These are phyloP conservation scores for Drosophila eugracilis DNA, from an alignment of 1,140 invertebrate genomes.

Conservation along the genomic window DNA sequence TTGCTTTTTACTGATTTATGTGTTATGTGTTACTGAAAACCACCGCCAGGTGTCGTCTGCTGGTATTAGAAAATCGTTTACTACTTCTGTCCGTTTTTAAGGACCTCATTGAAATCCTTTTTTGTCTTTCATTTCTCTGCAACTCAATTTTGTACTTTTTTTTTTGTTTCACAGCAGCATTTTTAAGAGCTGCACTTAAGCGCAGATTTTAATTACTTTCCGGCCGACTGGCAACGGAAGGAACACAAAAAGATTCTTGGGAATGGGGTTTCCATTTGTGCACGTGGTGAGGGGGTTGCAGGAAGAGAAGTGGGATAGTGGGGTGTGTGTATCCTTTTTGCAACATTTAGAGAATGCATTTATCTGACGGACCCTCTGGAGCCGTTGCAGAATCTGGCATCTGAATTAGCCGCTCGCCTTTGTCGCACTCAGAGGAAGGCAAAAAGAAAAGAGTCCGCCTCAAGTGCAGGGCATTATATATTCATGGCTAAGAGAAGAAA, in stretches of 20 bases:
- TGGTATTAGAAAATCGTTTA: too few species aligned
- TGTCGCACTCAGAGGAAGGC: conserved; percentile 40
- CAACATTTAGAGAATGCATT: conserved; percentile 78
- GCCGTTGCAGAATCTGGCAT: conserved; percentile 44
- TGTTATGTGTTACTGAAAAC: neutral
- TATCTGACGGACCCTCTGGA: conserved; percentile 58
- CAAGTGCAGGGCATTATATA: conserved; percentile 81
- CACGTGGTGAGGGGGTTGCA: neutral
- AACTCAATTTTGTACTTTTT: conserved; percentile 5
- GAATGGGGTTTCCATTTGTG: conserved; percentile 15
- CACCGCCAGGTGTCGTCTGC: conserved; percentile 10
- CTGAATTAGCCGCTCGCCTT: conserved; percentile 75
- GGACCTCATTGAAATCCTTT: conserved; percentile 3
- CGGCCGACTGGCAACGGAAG: conserved; percentile 77
- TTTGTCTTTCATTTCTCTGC: conserved; percentile 18
- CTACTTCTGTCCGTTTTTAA: conserved; percentile 21
- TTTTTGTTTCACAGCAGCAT: conserved; percentile 36
- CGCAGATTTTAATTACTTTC: conserved; percentile 83
- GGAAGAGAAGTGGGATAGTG: neutral
- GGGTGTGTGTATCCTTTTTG: conserved; percentile 50
- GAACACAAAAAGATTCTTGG: conserved; percentile 32
- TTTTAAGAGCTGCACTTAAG: conserved; percentile 77
- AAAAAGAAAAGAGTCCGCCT: conserved; percentile 42
- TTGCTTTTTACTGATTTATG: conserved; percentile 1
- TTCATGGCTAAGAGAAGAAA: conserved; percentile 65